Percentiles rank a stretch among this genome's conserved stretches.
phyloP scores from a whole-genome alignment of 2,888 invertebrate genomes.

The Serrognathus titanus region DNA sequence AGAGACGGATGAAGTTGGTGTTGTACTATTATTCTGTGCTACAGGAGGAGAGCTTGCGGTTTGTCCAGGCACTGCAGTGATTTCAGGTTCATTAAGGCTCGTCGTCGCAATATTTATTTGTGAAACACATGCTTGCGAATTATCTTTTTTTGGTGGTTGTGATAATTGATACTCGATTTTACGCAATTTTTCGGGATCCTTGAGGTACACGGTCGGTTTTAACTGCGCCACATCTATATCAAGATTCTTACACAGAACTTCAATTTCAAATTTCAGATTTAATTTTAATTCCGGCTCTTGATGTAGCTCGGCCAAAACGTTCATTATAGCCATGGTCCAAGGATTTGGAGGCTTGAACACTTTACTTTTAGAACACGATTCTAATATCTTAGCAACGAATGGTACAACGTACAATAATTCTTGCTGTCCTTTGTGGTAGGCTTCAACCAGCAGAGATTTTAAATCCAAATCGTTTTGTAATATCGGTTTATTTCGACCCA shows the following conservation, averaged over 20 bases:
- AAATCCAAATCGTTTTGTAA: slow-evolving; percentile 87
- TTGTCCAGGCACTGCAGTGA: slow-evolving; percentile 43
- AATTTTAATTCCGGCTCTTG: slow-evolving; percentile 94
- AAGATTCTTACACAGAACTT: slow-evolving; percentile 93
- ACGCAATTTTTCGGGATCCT: slow-evolving; percentile 79
- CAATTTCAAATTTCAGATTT: slow-evolving; percentile 98
- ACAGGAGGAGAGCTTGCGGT: slow-evolving; percentile 48
- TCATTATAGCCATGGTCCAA: slow-evolving; percentile 93
- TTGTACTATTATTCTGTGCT: slow-evolving; percentile 54
- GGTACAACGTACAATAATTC: slow-evolving; percentile 97
- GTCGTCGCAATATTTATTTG: slow-evolving; percentile 37
- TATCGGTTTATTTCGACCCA: slow-evolving; percentile 92
- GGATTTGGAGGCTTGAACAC: slow-evolving; percentile 97
- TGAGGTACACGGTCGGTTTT: slow-evolving; percentile 81
- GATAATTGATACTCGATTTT: slow-evolving; percentile 87
- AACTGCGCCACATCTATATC: slow-evolving; percentile 81
- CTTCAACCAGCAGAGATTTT: slow-evolving; percentile 92
- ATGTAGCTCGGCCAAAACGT: slow-evolving; percentile 93
- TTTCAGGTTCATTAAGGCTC: slow-evolving; percentile 43
- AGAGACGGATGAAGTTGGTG: slow-evolving; percentile 59
- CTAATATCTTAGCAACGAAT: slow-evolving; percentile 96
- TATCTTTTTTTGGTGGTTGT: slow-evolving; percentile 58
- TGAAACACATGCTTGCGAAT: slow-evolving; percentile 34
- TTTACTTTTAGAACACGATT: slow-evolving; percentile 91
- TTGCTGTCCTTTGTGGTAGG: slow-evolving; percentile 96